These are phyloP conservation scores for Dasysyrphus albostriatus DNA, from an alignment of 2,888 invertebrate genomes.

Conservation along the genomic window DNA sequence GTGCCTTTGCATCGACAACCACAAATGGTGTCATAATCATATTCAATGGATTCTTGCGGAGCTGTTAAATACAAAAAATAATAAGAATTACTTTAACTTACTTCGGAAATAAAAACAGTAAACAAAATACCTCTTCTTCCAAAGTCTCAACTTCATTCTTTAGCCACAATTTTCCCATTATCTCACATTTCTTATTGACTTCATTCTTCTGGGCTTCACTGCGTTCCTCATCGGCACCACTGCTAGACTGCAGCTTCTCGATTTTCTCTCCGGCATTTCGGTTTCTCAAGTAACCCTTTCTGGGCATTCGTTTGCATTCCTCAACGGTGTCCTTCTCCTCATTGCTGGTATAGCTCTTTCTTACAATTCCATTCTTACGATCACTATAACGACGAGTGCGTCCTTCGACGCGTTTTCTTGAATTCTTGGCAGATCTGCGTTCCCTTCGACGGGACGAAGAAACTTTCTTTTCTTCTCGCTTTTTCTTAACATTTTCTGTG, in stretches of 20 bases:
- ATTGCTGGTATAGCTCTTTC: slow-evolving; percentile 83
- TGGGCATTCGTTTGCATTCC: slow-evolving; percentile 82
- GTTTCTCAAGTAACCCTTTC: slow-evolving; percentile 83
- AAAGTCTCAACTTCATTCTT: slow-evolving; percentile 94
- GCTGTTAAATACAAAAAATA: slow-evolving; percentile 52
- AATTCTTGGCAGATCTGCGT: slow-evolving; percentile 81
- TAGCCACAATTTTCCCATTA: slow-evolving; percentile 95
- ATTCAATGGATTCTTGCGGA: slow-evolving; percentile 81
- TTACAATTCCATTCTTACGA: slow-evolving; percentile 82
- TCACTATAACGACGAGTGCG: slow-evolving; percentile 83
- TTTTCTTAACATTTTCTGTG: slow-evolving; percentile 82
- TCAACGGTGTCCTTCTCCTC: slow-evolving; percentile 83
- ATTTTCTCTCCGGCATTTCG: slow-evolving; percentile 81
- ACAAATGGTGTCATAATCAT: slow-evolving; percentile 91
- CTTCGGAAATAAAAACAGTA: background rate
- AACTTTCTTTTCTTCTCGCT: slow-evolving; percentile 82
- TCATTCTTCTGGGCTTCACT: slow-evolving; percentile 79
- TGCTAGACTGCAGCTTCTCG: slow-evolving; percentile 82
- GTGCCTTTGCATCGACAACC: slow-evolving; percentile 93
- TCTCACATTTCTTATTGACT: slow-evolving; percentile 82
- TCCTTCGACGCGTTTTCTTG: slow-evolving; percentile 81
- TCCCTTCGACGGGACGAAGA: slow-evolving; percentile 81
- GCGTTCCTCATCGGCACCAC: slow-evolving; percentile 83
- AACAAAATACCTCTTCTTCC: slow-evolving; percentile 88
- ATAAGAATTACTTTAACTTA: background rate